These are phyloP conservation scores for Nycticryphes semicollaris DNA, from an alignment of 2,113 vertebrate species.

Conservation along the genomic window DNA sequence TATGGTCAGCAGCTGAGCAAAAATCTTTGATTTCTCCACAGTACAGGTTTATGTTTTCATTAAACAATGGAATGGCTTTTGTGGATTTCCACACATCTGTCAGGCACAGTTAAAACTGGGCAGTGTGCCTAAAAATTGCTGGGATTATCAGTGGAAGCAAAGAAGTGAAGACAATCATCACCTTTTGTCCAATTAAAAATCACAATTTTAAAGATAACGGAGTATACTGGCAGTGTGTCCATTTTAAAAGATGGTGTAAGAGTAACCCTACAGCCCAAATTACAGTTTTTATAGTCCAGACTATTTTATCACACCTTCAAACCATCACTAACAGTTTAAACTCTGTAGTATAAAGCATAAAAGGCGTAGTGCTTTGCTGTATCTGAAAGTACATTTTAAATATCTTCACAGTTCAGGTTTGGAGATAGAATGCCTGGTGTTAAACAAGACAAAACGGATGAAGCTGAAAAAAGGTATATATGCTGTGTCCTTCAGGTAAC, in stretches of 20 bases:
- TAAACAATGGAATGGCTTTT: background rate
- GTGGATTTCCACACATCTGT: background rate
- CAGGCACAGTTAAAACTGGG: background rate
- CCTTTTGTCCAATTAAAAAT: background rate
- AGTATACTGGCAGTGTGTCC: background rate
- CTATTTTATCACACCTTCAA: background rate
- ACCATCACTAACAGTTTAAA: background rate
- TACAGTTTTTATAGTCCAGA: background rate
- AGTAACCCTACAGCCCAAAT: background rate
- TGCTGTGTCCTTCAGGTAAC: background rate
- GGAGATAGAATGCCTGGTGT: slow-evolving; percentile 11
- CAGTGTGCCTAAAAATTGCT: background rate
- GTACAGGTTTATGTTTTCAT: background rate
- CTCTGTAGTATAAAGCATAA: background rate
- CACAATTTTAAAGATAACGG: background rate
- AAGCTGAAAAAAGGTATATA: slow-evolving; percentile 68
- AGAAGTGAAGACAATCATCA: background rate
- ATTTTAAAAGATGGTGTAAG: background rate
- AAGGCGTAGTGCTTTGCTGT: background rate
- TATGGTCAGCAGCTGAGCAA: background rate
- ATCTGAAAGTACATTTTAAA: background rate
- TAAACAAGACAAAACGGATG: slow-evolving; percentile 52
- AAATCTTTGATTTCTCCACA: background rate
- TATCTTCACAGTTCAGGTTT: slow-evolving; percentile 57
- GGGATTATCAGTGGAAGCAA: background rate